Conservation (phyloP, 2,888 invertebrate species). For the Trissolcus japonicus region DNA sequence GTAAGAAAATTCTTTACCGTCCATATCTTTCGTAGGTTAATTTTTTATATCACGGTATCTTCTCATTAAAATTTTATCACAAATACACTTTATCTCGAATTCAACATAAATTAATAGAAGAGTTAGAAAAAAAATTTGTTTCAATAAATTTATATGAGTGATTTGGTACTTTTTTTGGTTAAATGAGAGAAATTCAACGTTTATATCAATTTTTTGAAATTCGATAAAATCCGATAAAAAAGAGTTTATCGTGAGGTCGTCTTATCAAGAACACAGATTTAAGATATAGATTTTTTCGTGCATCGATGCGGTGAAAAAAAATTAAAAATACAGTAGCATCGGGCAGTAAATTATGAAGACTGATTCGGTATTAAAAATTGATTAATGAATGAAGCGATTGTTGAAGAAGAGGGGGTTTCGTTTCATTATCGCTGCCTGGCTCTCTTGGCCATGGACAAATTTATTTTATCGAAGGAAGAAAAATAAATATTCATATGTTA, state of each 20-base stretch:
- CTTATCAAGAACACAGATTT: no score
- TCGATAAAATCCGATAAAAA: conserved; percentile 6
- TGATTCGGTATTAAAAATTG: conserved; percentile 36
- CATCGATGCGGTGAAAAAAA: no score
- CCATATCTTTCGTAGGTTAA: conserved; percentile 19
- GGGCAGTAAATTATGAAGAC: conserved; percentile 36
- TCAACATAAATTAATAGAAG: no score
- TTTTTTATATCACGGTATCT: conserved; percentile 16
- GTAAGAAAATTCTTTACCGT: conserved; percentile 41
- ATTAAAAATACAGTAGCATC: no score
- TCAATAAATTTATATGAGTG: no score
- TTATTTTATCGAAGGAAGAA: conserved; percentile 36
- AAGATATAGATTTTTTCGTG: no score
- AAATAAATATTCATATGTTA: conserved; percentile 42
- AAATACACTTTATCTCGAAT: no score
- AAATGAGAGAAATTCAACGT: no score
- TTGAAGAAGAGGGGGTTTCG: conserved; percentile 19
- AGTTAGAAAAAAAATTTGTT: no score
- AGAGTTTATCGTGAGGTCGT: conserved; percentile 25
- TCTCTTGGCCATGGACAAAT: conserved; percentile 13
- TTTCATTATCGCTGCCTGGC: conserved; percentile 29
- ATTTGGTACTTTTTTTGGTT: no score
- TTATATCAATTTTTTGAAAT: background rate
- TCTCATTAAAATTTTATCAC: conserved; percentile 17
- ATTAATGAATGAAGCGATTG: conserved; percentile 22